These are phyloP conservation scores for Drosophila fungiperda DNA, from an alignment of 2,888 invertebrate genomes.

Conservation along the genomic window DNA sequence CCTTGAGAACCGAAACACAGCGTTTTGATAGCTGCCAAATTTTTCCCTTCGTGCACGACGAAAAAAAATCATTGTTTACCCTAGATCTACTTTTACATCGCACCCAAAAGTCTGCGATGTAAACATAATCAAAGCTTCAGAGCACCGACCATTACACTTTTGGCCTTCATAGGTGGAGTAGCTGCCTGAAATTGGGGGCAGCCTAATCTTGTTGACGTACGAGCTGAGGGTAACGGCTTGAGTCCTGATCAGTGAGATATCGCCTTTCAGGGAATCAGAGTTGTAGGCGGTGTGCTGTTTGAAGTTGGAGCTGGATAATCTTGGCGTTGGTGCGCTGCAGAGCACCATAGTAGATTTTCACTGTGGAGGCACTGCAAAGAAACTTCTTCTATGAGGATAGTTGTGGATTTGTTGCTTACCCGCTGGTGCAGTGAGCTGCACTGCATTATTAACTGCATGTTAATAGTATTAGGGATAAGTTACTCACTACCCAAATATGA, in stretches of 20 bases:
- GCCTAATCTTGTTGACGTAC: slow-evolving; percentile 44
- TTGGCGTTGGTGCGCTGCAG: slow-evolving; percentile 68
- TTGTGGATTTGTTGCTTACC: slow-evolving; percentile 52
- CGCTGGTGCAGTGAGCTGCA: slow-evolving; percentile 79
- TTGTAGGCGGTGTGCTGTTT: slow-evolving; percentile 83
- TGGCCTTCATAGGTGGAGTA: slow-evolving; percentile 80
- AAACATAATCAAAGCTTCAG: too few species aligned
- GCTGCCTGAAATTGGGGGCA: slow-evolving; percentile 56
- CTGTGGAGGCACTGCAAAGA: slow-evolving; percentile 62
- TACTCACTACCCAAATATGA: slow-evolving; percentile 1
- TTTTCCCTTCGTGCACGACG: too few species aligned
- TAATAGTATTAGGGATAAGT: background rate
- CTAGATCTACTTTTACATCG: too few species aligned
- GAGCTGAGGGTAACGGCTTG: slow-evolving; percentile 42
- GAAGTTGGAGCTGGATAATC: slow-evolving; percentile 61
- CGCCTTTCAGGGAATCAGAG: slow-evolving; percentile 62
- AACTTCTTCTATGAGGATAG: background rate
- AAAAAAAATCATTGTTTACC: too few species aligned
- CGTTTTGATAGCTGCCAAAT: too few species aligned
- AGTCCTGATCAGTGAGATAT: slow-evolving; percentile 77
- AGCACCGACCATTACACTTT: too few species aligned
- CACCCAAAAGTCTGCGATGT: too few species aligned
- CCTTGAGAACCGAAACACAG: too few species aligned
- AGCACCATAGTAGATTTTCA: slow-evolving; percentile 72
- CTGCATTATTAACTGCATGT: background rate